Conservation (phyloP, 2,888 invertebrate species). For the Allygus modestus region DNA sequence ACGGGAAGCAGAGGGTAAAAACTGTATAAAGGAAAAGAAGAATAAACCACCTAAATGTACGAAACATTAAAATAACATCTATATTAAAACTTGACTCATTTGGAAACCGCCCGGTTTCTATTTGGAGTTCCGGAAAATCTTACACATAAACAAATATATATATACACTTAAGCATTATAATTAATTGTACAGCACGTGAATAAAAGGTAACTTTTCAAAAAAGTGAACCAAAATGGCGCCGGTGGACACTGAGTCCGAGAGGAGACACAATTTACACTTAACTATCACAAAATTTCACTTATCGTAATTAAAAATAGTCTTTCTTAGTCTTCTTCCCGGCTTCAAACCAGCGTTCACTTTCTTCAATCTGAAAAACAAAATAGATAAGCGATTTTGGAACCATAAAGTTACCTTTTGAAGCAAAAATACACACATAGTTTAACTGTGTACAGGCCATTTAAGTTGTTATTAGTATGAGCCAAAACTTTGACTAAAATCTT, state of each 20-base stretch:
- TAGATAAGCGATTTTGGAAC: not conserved
- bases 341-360: not conserved
- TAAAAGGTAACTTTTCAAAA: slow-evolving; percentile 52
- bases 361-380: not conserved
- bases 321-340: slow-evolving; percentile 44
- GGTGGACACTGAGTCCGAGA: not conserved
- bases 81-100: slow-evolving; percentile 17
- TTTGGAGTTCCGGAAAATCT: not conserved
- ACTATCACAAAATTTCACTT: slow-evolving; percentile 57
- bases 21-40: not conserved
- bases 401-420: no score
- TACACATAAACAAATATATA: slow-evolving; percentile 7
- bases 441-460: no score
- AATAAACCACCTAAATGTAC: not conserved
- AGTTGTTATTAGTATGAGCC: no score
- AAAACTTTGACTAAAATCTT: no score
- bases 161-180: slow-evolving; percentile 39
- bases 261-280: slow-evolving; percentile 50
- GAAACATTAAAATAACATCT: slow-evolving; percentile 40
- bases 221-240: slow-evolving; percentile 56
- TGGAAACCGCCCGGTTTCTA: not conserved
- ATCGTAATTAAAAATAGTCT: slow-evolving; percentile 52
- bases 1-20: not conserved
- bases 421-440: no score
- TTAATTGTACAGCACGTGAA: slow-evolving; percentile 9